Conservation (phyloP, 2,797 vertebrate genomes). For the Gymnopithys bicolor region DNA sequence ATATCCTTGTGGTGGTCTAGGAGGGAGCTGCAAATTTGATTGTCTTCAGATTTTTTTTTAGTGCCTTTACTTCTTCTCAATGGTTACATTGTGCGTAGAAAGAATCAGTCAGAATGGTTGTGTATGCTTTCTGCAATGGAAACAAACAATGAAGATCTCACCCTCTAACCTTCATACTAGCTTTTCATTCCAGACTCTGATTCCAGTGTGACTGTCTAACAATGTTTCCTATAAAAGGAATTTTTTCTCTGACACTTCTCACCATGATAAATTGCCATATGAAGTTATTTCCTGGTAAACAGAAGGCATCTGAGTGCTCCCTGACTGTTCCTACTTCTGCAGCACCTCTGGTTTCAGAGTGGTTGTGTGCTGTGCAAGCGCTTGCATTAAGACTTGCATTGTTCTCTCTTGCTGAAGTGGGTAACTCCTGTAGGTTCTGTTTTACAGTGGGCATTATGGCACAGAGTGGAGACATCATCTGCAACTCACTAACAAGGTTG, state of each 20-base stretch:
- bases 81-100: neutral
- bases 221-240: neutral
- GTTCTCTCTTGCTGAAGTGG: neutral
- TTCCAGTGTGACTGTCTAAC: neutral
- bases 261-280: neutral
- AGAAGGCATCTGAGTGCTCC: neutral
- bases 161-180: neutral
- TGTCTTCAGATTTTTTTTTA: neutral
- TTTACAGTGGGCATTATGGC: neutral
- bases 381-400: accelerated
- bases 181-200: neutral
- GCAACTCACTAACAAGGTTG: neutral
- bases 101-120: neutral
- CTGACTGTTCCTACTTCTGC: neutral
- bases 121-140: neutral
- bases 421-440: neutral
- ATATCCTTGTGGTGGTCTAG: neutral
- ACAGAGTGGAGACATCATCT: neutral
- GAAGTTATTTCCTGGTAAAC: neutral
- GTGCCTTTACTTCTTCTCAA: neutral
- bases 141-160: neutral
- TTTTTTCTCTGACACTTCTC: neutral
- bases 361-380: accelerated
- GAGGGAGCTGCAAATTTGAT: neutral
- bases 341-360: neutral